Percentiles rank a stretch among this genome's conserved stretches.
These are phyloP conservation scores for Thryonomys swinderianus DNA, from an alignment of 2,113 vertebrate species.

Conservation along the genomic window DNA sequence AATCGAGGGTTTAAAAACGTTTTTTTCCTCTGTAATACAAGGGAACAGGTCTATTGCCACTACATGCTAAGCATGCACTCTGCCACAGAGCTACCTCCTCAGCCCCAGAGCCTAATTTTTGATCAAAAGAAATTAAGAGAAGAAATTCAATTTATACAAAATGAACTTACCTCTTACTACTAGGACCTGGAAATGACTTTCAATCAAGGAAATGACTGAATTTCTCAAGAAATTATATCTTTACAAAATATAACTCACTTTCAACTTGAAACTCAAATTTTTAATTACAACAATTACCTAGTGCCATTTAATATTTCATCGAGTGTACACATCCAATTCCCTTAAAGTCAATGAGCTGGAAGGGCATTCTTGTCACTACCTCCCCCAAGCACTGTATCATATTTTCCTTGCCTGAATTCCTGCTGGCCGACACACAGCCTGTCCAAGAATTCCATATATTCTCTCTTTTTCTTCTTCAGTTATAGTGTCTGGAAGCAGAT, in stretches of 20 bases:
- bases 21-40: background rate
- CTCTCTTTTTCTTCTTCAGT: slow-evolving; percentile 95
- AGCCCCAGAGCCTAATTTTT: slow-evolving; percentile 31
- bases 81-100: background rate
- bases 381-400: background rate
- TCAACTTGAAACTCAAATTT: slow-evolving; percentile 38
- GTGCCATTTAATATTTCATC: background rate
- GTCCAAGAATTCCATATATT: slow-evolving; percentile 97
- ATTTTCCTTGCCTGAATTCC: slow-evolving; percentile 94
- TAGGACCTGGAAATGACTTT: background rate
- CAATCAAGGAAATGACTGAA: background rate
- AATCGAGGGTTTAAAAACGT: background rate
- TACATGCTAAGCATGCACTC: background rate
- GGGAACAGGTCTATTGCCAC: background rate
- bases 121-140: slow-evolving; percentile 46
- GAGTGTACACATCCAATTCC: background rate
- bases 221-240: slow-evolving; percentile 42
- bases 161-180: slow-evolving; percentile 15
- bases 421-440: slow-evolving; percentile 97
- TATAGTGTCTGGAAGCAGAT: slow-evolving; percentile 92
- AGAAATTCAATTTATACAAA: slow-evolving; percentile 58
- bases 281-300: slow-evolving; percentile 13
- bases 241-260: slow-evolving; percentile 11
- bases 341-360: background rate
- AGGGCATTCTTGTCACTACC: background rate